Conservation (phyloP, 2,113 vertebrate species). For the Gnathonemus echidnorhynchus region DNA sequence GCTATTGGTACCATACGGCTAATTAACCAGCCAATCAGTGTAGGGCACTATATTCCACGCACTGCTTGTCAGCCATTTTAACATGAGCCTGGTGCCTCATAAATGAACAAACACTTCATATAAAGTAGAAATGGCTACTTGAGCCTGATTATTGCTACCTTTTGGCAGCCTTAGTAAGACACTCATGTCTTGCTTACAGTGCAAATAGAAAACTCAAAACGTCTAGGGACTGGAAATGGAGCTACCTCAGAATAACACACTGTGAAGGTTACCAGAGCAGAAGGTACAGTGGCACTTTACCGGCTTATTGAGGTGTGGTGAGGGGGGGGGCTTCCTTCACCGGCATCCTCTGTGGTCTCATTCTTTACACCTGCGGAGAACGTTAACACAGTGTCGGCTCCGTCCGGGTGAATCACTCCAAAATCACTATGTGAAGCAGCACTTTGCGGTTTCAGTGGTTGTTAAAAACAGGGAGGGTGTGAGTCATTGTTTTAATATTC, state of each 20-base stretch:
- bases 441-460: background rate
- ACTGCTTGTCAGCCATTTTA: background rate
- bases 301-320: background rate
- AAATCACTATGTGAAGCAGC: slow-evolving; percentile 1
- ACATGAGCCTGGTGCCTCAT: background rate
- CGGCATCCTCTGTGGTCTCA: background rate
- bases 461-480: background rate
- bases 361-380: background rate
- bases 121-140: background rate
- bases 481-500: slow-evolving; percentile 1
- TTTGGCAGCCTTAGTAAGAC: background rate
- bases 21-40: background rate
- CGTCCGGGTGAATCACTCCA: background rate
- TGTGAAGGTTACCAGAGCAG: background rate
- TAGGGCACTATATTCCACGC: background rate
- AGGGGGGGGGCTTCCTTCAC: background rate
- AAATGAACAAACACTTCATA: background rate
- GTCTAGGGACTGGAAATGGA: background rate
- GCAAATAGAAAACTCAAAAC: background rate
- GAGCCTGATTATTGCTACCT: background rate
- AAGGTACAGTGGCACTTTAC: background rate
- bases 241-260: background rate
- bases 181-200: background rate
- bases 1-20: background rate
- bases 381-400: background rate